Evolutionary conservation across 2,888 invertebrate species (phyloP), one percentile per base, ranked within the genome.

Genomic region (Rhimphoctona megacephalus): DNA sequence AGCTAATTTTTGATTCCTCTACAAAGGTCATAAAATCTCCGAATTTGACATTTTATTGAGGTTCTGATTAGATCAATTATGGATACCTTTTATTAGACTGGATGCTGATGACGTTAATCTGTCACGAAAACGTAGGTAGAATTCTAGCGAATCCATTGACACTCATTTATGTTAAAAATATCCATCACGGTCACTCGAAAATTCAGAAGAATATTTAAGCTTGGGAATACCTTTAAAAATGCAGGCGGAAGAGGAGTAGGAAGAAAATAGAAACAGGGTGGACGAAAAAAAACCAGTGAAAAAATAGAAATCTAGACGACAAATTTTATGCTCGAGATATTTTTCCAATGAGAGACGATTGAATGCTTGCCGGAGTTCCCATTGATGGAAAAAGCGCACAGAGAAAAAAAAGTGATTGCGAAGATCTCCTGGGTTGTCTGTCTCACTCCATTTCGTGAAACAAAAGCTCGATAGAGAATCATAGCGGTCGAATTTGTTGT

Each of bases 261-360:
- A 36, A 46, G 17, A 52, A 9, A 33, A 64, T 30, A 43, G 39
- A 46, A 22, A 64, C 67, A 39, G 52, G 4, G 76, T 25, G 17
- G 61, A 46, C 52, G 33, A 74, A 30, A 74, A 52, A 70, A 30
- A 74, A 57, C 1, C 6, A 22, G 17, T 19, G 22, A 5, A 64
- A 70, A 66, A 78, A 64, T 52, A n/a, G 43, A 17, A 52, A 39
- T 43, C 46, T 7, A 22, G 19, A 64, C 25, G 81, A 66, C 25
- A 81, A 67, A 80, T 80, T 70, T 74, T 69, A 74, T 70, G 61
- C 14, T 76, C n/a, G 74, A 43, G 14, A 74, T 14, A 52, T 83
- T 64, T 61, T 57, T n/a, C 43, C 39, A 52, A 69, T 46, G 43
- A 36, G 76, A 52, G 46, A 46, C 69, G 67, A 79, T 83, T 36